phyloP scores from a whole-genome alignment of 2,888 invertebrate genomes.

The Petrolisthes manimaculis region DNA sequence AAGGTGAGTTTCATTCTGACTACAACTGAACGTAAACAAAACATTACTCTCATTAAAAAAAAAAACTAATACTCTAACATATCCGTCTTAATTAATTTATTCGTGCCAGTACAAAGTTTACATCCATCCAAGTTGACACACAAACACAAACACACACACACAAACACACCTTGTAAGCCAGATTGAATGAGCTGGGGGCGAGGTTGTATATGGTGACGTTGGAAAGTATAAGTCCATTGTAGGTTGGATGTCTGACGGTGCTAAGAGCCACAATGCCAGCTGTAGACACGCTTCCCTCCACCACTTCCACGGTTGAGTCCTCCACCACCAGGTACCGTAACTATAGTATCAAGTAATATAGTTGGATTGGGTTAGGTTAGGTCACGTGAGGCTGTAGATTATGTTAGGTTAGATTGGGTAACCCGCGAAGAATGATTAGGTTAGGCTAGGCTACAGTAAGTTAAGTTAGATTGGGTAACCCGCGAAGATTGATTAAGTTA shows the following conservation, averaged over 20 bases:
- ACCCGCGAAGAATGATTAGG: neutral
- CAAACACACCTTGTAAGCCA: constrained; percentile 23
- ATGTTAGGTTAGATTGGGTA: neutral
- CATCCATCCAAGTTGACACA: no score
- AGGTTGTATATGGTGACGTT: constrained; percentile 11
- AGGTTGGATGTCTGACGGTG: neutral
- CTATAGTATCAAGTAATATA: neutral
- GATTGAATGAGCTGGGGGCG: constrained; percentile 30
- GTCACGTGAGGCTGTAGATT: neutral
- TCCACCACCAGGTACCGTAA: constrained; percentile 36
- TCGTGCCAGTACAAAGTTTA: no score
- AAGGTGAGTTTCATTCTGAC: neutral
- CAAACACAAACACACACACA: neutral
- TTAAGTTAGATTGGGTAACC: no score
- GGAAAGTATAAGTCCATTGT: constrained; percentile 23
- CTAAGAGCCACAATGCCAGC: constrained; percentile 19
- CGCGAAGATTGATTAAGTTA: no score
- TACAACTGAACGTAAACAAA: neutral
- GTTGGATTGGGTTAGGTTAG: neutral
- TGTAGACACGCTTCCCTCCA: constrained; percentile 19
- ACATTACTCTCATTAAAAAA: no score
- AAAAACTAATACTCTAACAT: no score
- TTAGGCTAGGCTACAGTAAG: neutral
- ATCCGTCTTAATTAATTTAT: no score
- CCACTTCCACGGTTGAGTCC: constrained; percentile 16